Evolutionary conservation across 2,113 vertebrate genomes (phyloP), one percentile per base, ranked within the genome.

Genomic region (Dromas ardeola): DNA sequence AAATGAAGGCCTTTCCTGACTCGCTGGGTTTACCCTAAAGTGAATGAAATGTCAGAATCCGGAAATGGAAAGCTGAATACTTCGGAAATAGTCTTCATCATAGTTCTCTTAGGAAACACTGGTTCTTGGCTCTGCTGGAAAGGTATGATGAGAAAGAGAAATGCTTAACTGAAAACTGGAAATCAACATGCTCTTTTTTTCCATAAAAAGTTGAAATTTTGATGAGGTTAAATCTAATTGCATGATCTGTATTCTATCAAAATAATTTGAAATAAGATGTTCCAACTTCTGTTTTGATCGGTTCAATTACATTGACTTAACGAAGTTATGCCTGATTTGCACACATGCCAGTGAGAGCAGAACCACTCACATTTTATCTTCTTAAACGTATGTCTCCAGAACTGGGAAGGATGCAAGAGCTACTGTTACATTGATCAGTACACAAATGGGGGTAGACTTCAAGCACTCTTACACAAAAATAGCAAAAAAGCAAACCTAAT

Each of bases 51-150:
- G n/a, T 80, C 78, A 65, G 66, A 79, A 76, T 93, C 89, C 66
- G 86, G 89, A 93, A 91, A 66, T 73, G 77, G 94, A 94, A 96
- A 81, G 27, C 40, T 86, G 73, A 82, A 94, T 80, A 50, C 50
- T 93, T 95, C 72, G 78, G 67, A 94, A 96, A 93, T 72, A 90
- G 26, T 59, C 45, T 85, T 93, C 50, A 43, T 93, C 42, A 13
- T 17, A 52, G 32, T 58, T 91, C 76, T 96, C 55, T 78, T 82
- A 63, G 87, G 71, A 91, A 96, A 81, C n/a, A 42, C 47, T 88
- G 49, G 70, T 93, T 91, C 66, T 61, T 89, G 91, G 23, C 62
- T 66, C 15, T n/a, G 15, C 50, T 94, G 62, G 26, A 87, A 84
- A 85, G 32, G 56, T 80, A 58, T 80, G 42, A 67, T 67, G 50